These are phyloP conservation scores for Ophion ellenae DNA, from an alignment of 2,888 invertebrate species.

Conservation along the genomic window DNA sequence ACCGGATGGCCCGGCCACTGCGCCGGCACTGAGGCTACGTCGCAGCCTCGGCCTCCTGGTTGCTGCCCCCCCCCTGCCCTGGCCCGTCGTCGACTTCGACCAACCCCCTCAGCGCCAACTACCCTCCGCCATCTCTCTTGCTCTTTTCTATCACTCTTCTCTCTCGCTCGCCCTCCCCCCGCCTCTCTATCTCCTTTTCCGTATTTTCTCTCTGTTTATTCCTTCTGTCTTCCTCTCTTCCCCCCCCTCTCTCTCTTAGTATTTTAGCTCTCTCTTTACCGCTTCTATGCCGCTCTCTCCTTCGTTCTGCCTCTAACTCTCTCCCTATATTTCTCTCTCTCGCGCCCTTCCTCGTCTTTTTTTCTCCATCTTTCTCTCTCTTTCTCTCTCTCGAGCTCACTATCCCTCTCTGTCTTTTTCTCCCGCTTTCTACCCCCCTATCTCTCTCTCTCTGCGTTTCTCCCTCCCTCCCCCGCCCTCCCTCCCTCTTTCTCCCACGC, in stretches of 20 bases:
- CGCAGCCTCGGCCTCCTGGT: constrained; percentile 83
- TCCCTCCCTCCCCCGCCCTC: not conserved
- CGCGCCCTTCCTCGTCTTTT: too few relatives aligned
- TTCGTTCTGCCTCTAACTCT: not conserved
- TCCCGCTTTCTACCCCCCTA: constrained; percentile 30
- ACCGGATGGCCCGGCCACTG: constrained; percentile 83
- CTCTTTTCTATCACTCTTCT: not conserved
- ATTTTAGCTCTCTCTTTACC: not conserved
- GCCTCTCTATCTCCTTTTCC: not conserved
- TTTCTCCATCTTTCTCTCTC: not conserved
- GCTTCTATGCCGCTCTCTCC: not conserved
- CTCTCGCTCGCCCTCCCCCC: not conserved
- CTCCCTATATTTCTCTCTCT: not conserved
- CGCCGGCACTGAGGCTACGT: constrained; percentile 83
- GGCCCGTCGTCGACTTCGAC: not conserved
- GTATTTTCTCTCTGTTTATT: not conserved
- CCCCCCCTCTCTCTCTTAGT: not conserved
- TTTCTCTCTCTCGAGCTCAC: constrained; percentile 43
- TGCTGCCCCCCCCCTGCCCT: constrained; percentile 68
- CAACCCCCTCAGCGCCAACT: constrained; percentile 9
- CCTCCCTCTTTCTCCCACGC: not conserved
- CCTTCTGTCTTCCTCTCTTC: not conserved
- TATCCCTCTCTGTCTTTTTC: not conserved
- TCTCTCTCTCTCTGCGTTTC: constrained; percentile 42
- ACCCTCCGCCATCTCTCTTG: constrained; percentile 18